These are phyloP conservation scores for Chlorospingus flavigularis DNA, from an alignment of 2,797 vertebrate species.

Conservation along the genomic window DNA sequence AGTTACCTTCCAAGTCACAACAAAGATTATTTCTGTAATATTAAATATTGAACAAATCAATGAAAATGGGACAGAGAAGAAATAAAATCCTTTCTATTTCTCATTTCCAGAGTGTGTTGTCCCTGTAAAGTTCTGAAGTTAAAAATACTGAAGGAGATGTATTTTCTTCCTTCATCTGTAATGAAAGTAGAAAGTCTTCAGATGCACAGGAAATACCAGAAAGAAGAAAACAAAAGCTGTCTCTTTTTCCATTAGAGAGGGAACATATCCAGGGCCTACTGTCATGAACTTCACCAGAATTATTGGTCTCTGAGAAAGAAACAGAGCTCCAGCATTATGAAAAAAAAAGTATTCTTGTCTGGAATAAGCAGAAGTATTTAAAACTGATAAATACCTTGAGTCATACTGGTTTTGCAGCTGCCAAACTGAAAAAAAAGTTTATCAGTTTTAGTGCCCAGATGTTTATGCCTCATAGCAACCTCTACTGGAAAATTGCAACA, in stretches of 20 bases:
- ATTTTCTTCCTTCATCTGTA: neutral
- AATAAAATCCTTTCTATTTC: neutral
- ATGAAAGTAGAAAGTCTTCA: neutral
- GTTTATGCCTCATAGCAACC: slow-evolving; percentile 1
- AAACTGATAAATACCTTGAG: slow-evolving; percentile 2
- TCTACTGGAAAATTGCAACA: slow-evolving; percentile 3
- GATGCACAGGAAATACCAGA: neutral
- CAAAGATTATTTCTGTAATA: neutral
- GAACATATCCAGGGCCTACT: neutral
- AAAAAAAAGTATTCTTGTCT: neutral
- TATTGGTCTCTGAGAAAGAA: neutral
- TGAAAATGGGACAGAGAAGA: neutral
- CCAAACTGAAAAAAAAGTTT: neutral
- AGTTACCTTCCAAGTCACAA: neutral
- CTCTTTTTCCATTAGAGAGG: neutral
- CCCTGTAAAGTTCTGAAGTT: neutral
- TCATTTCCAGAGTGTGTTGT: neutral
- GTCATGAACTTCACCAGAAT: neutral
- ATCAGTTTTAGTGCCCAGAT: neutral
- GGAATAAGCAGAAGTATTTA: neutral
- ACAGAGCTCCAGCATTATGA: neutral
- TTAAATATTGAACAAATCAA: neutral
- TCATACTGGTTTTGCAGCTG: neutral
- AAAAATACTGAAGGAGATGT: neutral
- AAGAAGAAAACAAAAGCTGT: neutral